Percentiles rank a stretch among this genome's conserved stretches.
These are phyloP conservation scores for Scaptomyza hsui DNA, from an alignment of 1,140 invertebrate species.

Conservation along the genomic window DNA sequence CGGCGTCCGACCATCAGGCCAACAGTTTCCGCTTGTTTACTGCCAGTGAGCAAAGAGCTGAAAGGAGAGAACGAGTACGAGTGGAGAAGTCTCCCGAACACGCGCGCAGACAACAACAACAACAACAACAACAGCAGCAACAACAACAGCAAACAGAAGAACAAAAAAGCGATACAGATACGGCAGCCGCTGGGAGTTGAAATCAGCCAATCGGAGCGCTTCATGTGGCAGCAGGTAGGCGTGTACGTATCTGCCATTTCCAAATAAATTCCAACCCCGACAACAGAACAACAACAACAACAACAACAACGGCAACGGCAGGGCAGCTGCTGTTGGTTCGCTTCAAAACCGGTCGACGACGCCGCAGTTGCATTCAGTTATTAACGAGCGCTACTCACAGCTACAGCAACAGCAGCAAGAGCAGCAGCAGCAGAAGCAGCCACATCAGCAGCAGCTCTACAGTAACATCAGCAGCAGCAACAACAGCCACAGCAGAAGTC, in stretches of 20 bases:
- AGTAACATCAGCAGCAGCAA: conserved; percentile 49
- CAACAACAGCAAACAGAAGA: conserved; percentile 3
- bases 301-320: conserved; percentile 16
- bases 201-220: conserved; percentile 64
- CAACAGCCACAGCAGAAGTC: conserved; percentile 59
- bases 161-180: conserved; percentile 49
- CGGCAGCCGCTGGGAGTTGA: conserved; percentile 39
- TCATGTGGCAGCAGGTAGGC: conserved; percentile 68
- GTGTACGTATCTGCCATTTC: conserved; percentile 80
- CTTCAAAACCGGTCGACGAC: conserved; percentile 77
- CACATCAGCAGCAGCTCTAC: conserved; percentile 45
- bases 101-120: conserved; percentile 22
- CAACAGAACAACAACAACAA: conserved; percentile 40
- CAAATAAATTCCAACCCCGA: conserved; percentile 79
- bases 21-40: conserved; percentile 82
- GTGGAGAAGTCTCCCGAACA: conserved; percentile 26
- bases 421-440: conserved; percentile 11
- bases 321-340: conserved; percentile 45
- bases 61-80: conserved; percentile 10
- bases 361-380: conserved; percentile 79
- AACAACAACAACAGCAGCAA: conserved; percentile 9
- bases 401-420: conserved; percentile 57
- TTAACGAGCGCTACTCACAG: conserved; percentile 80
- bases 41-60: conserved; percentile 41
- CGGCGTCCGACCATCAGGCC: conserved; percentile 75